phyloP scores from a whole-genome alignment of 2,797 vertebrate species.

The Rhinella marina region DNA sequence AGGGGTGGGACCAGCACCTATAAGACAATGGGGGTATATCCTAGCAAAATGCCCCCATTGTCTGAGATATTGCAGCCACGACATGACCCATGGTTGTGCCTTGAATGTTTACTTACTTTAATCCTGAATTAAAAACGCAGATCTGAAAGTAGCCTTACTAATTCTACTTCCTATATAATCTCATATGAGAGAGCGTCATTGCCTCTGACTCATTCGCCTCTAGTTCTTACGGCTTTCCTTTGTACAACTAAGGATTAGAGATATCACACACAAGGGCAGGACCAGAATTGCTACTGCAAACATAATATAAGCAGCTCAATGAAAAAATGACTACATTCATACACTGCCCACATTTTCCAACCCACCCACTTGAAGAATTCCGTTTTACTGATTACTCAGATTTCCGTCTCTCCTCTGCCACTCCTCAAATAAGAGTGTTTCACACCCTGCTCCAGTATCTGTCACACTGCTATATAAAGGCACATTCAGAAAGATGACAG shows the following conservation, averaged over 20 bases:
- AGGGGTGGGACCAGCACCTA: too few relatives aligned
- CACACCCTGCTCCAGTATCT: neutral
- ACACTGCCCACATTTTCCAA: conserved; percentile 2
- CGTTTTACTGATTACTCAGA: conserved; percentile 11
- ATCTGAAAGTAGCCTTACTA: too few relatives aligned
- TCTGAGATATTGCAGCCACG: too few relatives aligned
- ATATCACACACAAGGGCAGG: neutral
- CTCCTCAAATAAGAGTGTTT: conserved; percentile 15
- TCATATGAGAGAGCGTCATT: neutral
- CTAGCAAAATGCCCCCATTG: too few relatives aligned
- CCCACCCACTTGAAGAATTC: conserved; percentile 32
- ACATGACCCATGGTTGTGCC: too few relatives aligned
- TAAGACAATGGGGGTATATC: too few relatives aligned
- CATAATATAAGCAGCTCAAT: conserved; percentile 3
- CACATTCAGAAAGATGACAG: neutral
- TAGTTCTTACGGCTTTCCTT: neutral
- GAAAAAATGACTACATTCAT: neutral
- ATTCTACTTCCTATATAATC: neutral
- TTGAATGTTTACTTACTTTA: too few relatives aligned
- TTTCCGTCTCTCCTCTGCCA: conserved; percentile 8
- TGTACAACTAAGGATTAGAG: neutral
- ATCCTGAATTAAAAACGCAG: too few relatives aligned
- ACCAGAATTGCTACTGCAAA: neutral
- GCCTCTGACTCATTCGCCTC: neutral
- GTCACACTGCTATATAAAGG: neutral